phyloP scores from a whole-genome alignment of 2,113 vertebrate genomes.

The Alectura lathami region DNA sequence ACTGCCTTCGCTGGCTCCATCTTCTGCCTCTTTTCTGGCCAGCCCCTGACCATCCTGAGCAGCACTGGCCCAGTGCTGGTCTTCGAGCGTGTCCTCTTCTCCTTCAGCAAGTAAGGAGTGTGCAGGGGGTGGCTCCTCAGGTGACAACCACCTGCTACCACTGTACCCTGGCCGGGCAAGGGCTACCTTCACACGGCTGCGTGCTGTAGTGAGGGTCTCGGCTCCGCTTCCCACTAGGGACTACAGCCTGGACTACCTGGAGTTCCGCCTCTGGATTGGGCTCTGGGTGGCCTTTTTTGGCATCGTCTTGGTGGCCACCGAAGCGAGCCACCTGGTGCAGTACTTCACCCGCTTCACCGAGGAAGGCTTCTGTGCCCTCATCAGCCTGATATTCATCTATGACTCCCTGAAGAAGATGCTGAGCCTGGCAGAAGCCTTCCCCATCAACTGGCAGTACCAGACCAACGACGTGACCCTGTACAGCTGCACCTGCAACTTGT shows the following conservation, averaged over 20 bases:
- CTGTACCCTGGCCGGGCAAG: accelerated
- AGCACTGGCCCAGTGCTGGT: constrained; percentile 82
- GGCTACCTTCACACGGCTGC: accelerated
- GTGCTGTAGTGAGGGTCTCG: not conserved
- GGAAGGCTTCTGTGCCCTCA: constrained; percentile 84
- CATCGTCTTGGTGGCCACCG: constrained; percentile 78
- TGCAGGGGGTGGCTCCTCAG: accelerated
- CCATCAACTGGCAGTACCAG: constrained; percentile 75
- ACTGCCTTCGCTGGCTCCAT: constrained; percentile 76
- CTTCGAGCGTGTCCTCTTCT: constrained; percentile 82
- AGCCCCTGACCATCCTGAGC: constrained; percentile 83
- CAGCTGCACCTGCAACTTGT: constrained; percentile 73
- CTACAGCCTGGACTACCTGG: constrained; percentile 78
- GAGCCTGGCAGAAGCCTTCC: constrained; percentile 73
- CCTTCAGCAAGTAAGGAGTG: constrained; percentile 77
- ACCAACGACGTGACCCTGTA: constrained; percentile 62
- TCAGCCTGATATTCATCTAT: constrained; percentile 84
- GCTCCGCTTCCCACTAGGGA: constrained; percentile 58
- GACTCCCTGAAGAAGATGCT: constrained; percentile 83
- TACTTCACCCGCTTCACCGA: constrained; percentile 83
- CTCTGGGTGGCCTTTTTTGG: constrained; percentile 83
- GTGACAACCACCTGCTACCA: not conserved
- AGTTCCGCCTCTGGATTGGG: constrained; percentile 84
- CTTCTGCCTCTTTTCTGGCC: constrained; percentile 82
- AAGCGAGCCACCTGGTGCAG: constrained; percentile 80